Evolutionary conservation across 2,113 vertebrate genomes (phyloP).

Genomic region (Sciurus niger): DNA sequence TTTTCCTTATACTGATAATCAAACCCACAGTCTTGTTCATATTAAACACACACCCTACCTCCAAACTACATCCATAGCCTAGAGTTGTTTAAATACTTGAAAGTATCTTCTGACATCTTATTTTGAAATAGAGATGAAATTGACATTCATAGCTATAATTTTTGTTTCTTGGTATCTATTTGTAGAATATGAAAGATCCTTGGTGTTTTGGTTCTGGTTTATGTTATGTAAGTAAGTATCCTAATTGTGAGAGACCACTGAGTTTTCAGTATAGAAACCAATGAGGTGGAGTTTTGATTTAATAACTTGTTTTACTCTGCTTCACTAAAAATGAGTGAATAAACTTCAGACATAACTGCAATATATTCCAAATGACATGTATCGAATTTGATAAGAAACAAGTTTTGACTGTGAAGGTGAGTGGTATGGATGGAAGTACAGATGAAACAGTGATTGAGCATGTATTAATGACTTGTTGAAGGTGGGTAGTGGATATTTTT

Average conservation of each 20-base stretch:
- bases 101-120: neutral
- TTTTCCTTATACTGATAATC: neutral
- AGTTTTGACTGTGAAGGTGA: neutral
- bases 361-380: neutral
- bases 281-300: neutral
- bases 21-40: neutral
- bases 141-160: neutral
- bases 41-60: neutral
- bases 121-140: neutral
- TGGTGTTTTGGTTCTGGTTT: neutral
- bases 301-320: neutral
- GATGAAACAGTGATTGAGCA: neutral
- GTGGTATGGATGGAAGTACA: neutral
- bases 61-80: neutral
- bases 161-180: slow-evolving; percentile 11
- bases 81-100: neutral
- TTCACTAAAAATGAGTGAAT: neutral
- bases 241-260: neutral
- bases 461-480: neutral
- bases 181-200: neutral
- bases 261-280: neutral
- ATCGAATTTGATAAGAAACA: neutral
- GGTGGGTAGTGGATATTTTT: neutral
- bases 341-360: neutral
- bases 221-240: neutral